Percentiles rank a stretch among this genome's conserved stretches.
Evolutionary conservation across 2,888 invertebrate species (phyloP).

Genomic region (Diaprepes abbreviatus): DNA sequence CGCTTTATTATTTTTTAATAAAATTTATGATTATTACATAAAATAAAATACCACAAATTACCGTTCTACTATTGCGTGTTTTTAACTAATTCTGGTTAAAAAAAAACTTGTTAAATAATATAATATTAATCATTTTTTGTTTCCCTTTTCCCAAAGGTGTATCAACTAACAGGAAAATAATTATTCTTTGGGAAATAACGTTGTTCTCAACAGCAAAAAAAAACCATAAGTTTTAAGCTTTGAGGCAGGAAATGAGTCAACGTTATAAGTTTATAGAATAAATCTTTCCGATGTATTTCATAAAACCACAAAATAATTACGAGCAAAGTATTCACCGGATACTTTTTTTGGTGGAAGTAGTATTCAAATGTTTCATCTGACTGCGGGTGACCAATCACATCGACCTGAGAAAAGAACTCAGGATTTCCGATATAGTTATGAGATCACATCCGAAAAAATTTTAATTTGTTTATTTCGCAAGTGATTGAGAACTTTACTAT

Average conservation of each 20-base stretch:
- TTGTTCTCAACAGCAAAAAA: slow-evolving; percentile 1
- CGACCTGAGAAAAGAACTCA: neutral
- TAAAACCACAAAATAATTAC: slow-evolving; percentile 7
- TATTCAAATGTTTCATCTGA: neutral
- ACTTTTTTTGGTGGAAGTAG: neutral
- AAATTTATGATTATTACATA: too few species aligned
- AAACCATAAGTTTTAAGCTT: neutral
- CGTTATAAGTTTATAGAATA: slow-evolving; percentile 1
- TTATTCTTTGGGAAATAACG: neutral
- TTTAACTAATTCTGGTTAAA: neutral
- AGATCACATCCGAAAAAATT: neutral
- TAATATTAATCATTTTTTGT: neutral
- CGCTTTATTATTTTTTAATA: too few species aligned
- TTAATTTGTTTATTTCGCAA: neutral
- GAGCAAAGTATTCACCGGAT: slow-evolving; percentile 7
- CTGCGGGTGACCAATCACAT: neutral
- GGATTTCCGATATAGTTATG: slow-evolving; percentile 6
- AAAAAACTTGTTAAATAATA: neutral
- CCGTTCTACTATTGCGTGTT: neutral
- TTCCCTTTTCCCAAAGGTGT: neutral
- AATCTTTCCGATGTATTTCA: slow-evolving; percentile 7
- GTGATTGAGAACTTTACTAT: neutral
- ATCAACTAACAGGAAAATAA: neutral
- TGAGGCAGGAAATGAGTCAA: slow-evolving; percentile 6
- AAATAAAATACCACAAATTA: neutral